Base-by-base conservation (phyloP, 2,888 invertebrate genomes). In the Tuberolachnus salignus region DNA sequence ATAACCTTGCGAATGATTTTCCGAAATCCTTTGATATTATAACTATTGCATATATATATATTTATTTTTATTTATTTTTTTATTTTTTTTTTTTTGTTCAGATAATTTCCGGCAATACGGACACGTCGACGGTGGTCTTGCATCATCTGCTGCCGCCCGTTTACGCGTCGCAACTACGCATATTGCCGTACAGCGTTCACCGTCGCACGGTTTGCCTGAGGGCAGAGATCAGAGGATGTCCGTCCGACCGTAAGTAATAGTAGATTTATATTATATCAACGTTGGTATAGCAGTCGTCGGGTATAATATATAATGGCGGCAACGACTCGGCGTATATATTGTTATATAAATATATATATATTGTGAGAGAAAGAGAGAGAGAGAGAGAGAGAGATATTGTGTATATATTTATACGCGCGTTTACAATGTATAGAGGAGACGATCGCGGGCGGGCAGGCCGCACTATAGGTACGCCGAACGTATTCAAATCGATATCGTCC, bases 201-300 rank as follows among this genome's bases (percentile, higher is more conserved):
- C 87, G 89, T 16, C 87, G 92, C 81, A 92, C 92, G 3, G 91
- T 92, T 80, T 93, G 93, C 85, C 88, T 93, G 83, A 86, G 93
- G 73, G 88, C 92, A 81, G 93, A 93, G 85, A 86, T 93, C 70
- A 89, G 90, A 82, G 93, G 93, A 64, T 93, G 93, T 85, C 86
- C 86, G 44, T 91, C 90, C 85, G 87, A 88, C 84, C 90, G 92
- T 92, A 85, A 88, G 87, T 81, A 72, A 72, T 72, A 44, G 46
- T 61, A 72, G 49, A 61, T 49, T 61, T 72, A 46, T 72, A 72
- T 71, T 71, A 71, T 57, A 59, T 71, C 57, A 19, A 49, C 59
- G 42, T 59, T 26, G 57, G 26, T 21, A 13, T 49, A 34, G 34
- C 34, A 34, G 34, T 34, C 14, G 34, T 34, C 61, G 61, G 23